Evolutionary conservation across 2,888 invertebrate species (phyloP), one percentile per base, ranked within the genome.

Genomic region (Callimorpha dominula): DNA sequence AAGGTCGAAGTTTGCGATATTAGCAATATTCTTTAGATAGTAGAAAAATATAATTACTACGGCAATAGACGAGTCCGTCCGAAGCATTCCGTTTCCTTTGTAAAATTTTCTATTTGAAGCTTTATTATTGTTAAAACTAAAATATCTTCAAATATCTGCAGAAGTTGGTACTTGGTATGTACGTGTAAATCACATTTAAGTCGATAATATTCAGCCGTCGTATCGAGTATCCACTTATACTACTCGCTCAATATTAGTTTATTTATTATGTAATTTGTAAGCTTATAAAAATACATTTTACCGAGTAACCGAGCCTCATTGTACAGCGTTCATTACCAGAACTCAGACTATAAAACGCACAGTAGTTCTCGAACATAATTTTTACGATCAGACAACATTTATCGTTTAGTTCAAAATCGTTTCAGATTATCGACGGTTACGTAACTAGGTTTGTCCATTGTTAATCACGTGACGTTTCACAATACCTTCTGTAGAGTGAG

Each of bases 401-500:
- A 74, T 75, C 81, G 83, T 83, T 83, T 73, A 80, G 79, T 75
- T 73, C 64, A 75, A 68, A 78, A 76, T 71, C 76, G 70, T 75
- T 80, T 80, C 71, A 83, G 78, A 78, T 78, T 76, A 76, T 75
- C n/a, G 43, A 64, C 54, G 64, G 73, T 82, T 83, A 71, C 80
- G 78, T 73, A 81, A 84, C 76, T 72, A 73, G 69, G 65, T 52
- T 79, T 69, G 71, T 71, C 86, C 75, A 86, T 89, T 89, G 88
- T 88, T 84, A 83, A 83, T 82, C 83, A 81, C 68, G 72, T 82
- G 81, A 76, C 76, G 86, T 92, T 91, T 88, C 90, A 89, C 88
- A 93, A 93, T 87, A 85, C 81, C 81, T 86, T 87, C 77, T 87
- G 87, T 87, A 82, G 84, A 87, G 86, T 86, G 82, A 87, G 83